Base-by-base conservation (phyloP, 1,140 invertebrate genomes). In the Laodelphax striatellus region DNA sequence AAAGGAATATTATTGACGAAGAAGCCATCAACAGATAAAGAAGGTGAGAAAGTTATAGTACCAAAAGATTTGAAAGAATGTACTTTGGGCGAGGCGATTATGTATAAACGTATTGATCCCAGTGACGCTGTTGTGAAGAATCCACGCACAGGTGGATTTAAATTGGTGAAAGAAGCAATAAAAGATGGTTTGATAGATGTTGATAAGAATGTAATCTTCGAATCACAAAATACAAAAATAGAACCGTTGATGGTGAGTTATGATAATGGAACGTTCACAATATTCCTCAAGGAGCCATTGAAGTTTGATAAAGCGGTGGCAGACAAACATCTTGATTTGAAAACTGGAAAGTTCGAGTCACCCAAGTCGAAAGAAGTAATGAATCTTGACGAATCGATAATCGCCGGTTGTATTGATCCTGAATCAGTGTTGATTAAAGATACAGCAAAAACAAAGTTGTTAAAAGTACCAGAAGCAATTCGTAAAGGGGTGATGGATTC, bases 371-470 rank as follows among this genome's bases (percentile, higher is more conserved):
- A 80, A 44, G 81, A 86, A 72, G 72, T 81, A 41, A 71, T 90
- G n/a, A 84, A 85, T 14, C 77, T 97, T 13, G 87, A 90, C 77
- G 89, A 95, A 69, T 90, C 92, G 1, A 79, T 92, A 52, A 80
- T 81, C 60, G 76, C 84, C 17, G 91, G 92, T 57, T 81, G 90
- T 34, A 83, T 97, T 52, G 90, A 96, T 76, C 83, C 90, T 0
- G 84, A 92, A 71, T 90, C 90, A 9, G 90, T 88, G 31, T 73
- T 94, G 57, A 83, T 95, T 43, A 94, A 94, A 80, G 91, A 94
- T 76, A 81, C 83, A 62, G 80, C 85, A 64, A 90, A 89, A 68
- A 84, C 85, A 66, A 84, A 86, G 68, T 73, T 94, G 58, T 79
- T 93, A 9, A 91, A 89, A 68, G 77, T 96, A 57, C 82, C 85